These are phyloP conservation scores for Tiliacea citrago DNA, from an alignment of 2,888 invertebrate species.

Conservation along the genomic window DNA sequence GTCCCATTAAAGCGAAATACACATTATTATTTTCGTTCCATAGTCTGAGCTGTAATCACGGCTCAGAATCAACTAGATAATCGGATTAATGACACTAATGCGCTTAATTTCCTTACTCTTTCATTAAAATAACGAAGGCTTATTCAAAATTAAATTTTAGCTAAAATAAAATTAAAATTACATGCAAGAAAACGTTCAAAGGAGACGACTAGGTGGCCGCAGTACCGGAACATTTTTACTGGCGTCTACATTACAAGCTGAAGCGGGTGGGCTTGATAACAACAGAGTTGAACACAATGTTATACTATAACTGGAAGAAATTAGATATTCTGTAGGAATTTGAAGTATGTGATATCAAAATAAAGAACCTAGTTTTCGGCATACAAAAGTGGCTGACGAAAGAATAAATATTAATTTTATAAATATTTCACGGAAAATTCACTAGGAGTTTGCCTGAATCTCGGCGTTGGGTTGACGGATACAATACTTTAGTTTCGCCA, in stretches of 20 bases:
- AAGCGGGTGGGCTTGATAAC: neutral
- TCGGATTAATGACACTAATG: constrained; percentile 38
- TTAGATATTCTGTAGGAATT: neutral
- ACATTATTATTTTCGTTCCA: constrained; percentile 36
- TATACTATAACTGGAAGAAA: neutral
- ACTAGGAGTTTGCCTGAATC: neutral
- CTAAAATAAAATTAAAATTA: constrained; percentile 77
- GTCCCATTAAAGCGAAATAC: constrained; percentile 26
- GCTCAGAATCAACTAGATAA: constrained; percentile 33
- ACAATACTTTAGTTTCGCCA: neutral
- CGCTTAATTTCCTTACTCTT: constrained; percentile 46
- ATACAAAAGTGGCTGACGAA: too few relatives aligned
- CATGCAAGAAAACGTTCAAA: constrained; percentile 75
- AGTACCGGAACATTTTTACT: constrained; percentile 69
- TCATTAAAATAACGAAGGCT: constrained; percentile 59
- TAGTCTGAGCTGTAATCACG: constrained; percentile 36
- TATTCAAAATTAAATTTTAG: constrained; percentile 67
- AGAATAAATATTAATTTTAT: too few relatives aligned
- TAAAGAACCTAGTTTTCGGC: neutral
- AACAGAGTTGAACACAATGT: neutral
- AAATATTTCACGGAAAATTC: too few relatives aligned
- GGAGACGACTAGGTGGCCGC: constrained; percentile 72
- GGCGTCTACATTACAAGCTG: constrained; percentile 47
- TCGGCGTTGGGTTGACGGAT: too few relatives aligned
- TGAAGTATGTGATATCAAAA: too few relatives aligned